Evolutionary conservation across 2,888 invertebrate species (phyloP).

Genomic region (Folsomia manolachei): DNA sequence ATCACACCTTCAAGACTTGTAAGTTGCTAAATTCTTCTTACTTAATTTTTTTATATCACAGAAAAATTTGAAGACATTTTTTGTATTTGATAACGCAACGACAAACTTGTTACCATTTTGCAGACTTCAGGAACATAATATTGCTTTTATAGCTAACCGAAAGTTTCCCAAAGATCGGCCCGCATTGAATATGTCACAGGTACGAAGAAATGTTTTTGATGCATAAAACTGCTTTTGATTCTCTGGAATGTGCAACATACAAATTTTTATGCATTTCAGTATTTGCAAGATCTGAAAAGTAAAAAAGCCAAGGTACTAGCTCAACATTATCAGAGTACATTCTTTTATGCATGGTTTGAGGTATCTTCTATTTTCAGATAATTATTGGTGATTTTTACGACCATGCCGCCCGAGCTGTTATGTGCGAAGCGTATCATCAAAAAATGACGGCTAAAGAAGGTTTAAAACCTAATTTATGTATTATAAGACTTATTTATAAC

Average conservation of each 20-base stretch:
- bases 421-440: slow-evolving; percentile 74
- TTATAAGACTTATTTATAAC: no score
- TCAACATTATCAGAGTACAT: no score
- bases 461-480: no score
- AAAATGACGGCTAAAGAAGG: slow-evolving; percentile 65
- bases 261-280: slow-evolving; percentile 55
- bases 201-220: slow-evolving; percentile 53
- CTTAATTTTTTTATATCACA: not conserved
- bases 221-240: not conserved
- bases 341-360: no score
- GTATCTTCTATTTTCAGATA: no score
- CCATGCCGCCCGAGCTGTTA: slow-evolving; percentile 65
- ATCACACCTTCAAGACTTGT: slow-evolving; percentile 65
- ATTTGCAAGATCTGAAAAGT: slow-evolving; percentile 64
- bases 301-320: slow-evolving; percentile 68
- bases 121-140: slow-evolving; percentile 61
- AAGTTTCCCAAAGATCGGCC: slow-evolving; percentile 65
- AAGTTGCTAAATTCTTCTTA: slow-evolving; percentile 9
- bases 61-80: no score
- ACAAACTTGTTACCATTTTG: no score
- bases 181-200: slow-evolving; percentile 61
- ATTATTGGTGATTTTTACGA: slow-evolving; percentile 78
- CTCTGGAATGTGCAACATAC: not conserved
- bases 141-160: slow-evolving; percentile 65
- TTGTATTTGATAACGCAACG: no score